A percentile compares a stretch with the other conserved stretches of the same genome.
Conservation (phyloP, 2,113 vertebrate species). For the Tyto alba region DNA sequence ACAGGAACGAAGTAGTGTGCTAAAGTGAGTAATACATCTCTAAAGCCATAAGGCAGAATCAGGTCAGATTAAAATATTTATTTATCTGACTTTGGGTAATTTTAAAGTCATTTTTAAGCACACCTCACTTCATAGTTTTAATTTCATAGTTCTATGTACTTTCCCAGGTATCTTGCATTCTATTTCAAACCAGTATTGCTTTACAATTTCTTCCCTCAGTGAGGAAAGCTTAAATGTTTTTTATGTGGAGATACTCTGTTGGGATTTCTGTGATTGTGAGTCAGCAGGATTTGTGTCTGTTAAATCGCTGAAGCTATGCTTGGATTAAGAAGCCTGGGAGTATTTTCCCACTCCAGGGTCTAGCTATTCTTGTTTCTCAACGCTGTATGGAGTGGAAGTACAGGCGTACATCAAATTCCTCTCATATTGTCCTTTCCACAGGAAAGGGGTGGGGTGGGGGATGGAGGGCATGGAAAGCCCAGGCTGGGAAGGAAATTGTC, state of each 20-base stretch:
- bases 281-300: slow-evolving; percentile 19
- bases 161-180: not conserved
- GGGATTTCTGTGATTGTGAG: not conserved
- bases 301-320: not conserved
- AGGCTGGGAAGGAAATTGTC: not conserved
- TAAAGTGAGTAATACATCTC: not conserved
- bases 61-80: not conserved
- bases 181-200: not conserved
- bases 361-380: not conserved
- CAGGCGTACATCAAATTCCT: not conserved
- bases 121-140: not conserved
- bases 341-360: not conserved
- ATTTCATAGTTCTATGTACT: not conserved
- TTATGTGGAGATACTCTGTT: not conserved
- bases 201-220: not conserved
- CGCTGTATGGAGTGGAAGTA: not conserved
- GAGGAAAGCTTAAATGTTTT: not conserved
- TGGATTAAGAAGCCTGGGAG: not conserved
- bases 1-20: not conserved
- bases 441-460: not conserved
- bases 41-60: not conserved
- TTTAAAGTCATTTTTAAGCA: not conserved
- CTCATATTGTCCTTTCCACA: not conserved
- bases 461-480: not conserved
- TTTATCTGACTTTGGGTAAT: not conserved